Conservation (phyloP, 1,140 invertebrate species). For the Halyomorpha halys region DNA sequence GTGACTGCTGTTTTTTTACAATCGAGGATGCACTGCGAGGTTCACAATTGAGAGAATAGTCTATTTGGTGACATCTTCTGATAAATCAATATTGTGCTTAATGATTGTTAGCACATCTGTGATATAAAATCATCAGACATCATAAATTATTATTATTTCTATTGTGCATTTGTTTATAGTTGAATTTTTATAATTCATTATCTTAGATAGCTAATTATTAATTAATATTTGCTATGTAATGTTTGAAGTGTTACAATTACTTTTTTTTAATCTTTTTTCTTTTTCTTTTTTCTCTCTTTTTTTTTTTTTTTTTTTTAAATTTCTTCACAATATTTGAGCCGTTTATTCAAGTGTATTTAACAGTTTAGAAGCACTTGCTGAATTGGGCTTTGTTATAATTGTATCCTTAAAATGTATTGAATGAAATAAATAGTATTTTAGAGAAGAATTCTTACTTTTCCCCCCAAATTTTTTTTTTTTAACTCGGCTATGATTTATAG, state of each 20-base stretch:
- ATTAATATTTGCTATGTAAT: conserved; percentile 1
- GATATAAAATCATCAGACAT: conserved; percentile 7
- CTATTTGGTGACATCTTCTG: conserved; percentile 1
- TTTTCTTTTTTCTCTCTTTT: no score
- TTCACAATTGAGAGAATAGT: conserved; percentile 2
- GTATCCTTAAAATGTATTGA: conserved; percentile 11
- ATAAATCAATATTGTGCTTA: neutral
- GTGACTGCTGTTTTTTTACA: neutral
- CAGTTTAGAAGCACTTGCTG: conserved; percentile 4
- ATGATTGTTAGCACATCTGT: conserved; percentile 6
- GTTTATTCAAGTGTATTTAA: conserved; percentile 6
- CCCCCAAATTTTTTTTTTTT: no score
- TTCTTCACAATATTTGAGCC: neutral
- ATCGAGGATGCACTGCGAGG: conserved; percentile 5
- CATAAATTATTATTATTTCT: conserved; percentile 1
- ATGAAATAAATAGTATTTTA: conserved; percentile 17
- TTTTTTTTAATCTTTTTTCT: neutral
- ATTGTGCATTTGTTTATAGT: conserved; percentile 17
- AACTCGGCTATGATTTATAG: no score
- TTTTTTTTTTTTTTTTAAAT: no score
- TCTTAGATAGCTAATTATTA: neutral
- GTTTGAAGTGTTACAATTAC: conserved; percentile 6
- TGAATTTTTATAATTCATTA: conserved; percentile 13
- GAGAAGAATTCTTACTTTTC: neutral
- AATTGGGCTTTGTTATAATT: conserved; percentile 13